Base-by-base conservation (phyloP, 2,113 vertebrate species). In the Nerophis lumbriciformis region DNA sequence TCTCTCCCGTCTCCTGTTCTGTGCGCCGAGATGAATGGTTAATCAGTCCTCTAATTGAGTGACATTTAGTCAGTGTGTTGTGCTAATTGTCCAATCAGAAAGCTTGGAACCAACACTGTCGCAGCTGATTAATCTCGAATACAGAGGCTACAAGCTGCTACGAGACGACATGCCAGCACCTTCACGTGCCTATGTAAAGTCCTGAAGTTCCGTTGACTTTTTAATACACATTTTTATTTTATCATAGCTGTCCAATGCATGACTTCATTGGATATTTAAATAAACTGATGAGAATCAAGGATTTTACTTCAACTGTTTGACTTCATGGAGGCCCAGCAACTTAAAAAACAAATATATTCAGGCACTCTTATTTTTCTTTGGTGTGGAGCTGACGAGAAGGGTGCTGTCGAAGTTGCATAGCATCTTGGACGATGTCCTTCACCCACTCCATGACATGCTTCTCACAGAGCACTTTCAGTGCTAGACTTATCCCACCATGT, bases 1-100 rank as follows among this genome's bases (percentile, higher is more conserved):
- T 48, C 60, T 21, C 64, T 16, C 45, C 10, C 38, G 57, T 37
- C 51, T 48, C 67, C 60, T 61, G 12, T 45, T 45, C 10, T 45
- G 11, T 60, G 53, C 68, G 64, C 77, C 54, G 51, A 84, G 82
- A 80, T 78, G 76, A 81, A 74, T 80, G 65, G 76, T 79, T 87
- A 87, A 89, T 88, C 79, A 81, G 74, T 61, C 69, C 0, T 35
- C 76, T 88, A 89, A 88, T 85, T 85, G 82, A 87, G 77, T 82
- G 85, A 80, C 85, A 83, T 79, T 77, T 65, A 77, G 73, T 66
- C 59, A 59, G 69, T 64, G 72, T 72, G 68, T 82, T 76, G 80
- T 77, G 73, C 72, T 89, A 88, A 88, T 88, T 88, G 85, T 88
- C 84, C 85, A 88, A 85, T 89, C 85, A 85, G 83, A 85, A 80